Base-by-base conservation (phyloP, 2,888 invertebrate species). In the Tigriopus californicus region DNA sequence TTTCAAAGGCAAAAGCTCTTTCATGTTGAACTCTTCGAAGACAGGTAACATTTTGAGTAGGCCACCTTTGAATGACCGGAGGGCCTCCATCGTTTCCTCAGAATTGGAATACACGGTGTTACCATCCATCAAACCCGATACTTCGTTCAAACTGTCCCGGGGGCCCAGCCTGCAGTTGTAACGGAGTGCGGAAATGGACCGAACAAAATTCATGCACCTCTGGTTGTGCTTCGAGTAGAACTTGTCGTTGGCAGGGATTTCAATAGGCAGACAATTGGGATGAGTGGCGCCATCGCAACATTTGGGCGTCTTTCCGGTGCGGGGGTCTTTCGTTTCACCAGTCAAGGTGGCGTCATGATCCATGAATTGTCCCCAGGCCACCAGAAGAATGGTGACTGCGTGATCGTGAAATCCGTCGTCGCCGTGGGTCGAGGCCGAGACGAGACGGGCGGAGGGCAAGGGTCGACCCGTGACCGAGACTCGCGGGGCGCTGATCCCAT, bases 181-280 rank as follows among this genome's bases (percentile, higher is more conserved):
- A 66, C 87, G 76, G 11, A 83, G 83, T 1, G 84, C 86, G 13
- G 90, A 89, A 71, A 88, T 86, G 46, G 83, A 87, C 66, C 91
- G 76, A 12, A 90, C 88, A 68, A 91, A 89, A 72, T 91, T 85
- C 69, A 89, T 82, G 69, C 91, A 91, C 68, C 81, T 82, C 56
- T 89, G 83, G 64, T 82, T 80, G 71, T 83, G 88, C 46, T 85
- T 74, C 5, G 83, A 78, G 75, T 86, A 91, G 77, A 91, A 90
- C 70, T 87, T 85, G 70, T 91, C 91, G 68, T 90, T 86, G 64
- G 84, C 85, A 0, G 90, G 89, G 54, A 91, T 81, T 60, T 78
- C 75, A 66, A 91, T 87, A 73, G 90, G 88, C 71, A 89, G 82
- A 69, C 91, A 91, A 70, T 89, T 88, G 0, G 88, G 89, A 73